Conservation (phyloP, 2,797 vertebrate species). For the Gymnothorax javanicus region DNA sequence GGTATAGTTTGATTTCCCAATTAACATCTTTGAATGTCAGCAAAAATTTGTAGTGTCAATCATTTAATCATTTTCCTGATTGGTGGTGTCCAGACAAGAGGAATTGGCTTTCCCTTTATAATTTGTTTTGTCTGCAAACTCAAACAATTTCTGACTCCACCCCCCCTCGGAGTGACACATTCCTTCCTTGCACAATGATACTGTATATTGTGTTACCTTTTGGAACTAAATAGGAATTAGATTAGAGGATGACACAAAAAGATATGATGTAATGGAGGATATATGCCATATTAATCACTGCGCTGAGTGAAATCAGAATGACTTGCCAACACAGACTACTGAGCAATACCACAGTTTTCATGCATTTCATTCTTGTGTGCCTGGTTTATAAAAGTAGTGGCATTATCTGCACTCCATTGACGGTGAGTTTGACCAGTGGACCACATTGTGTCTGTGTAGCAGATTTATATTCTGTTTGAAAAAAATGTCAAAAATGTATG, state of each 20-base stretch:
- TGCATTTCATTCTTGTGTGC: background rate
- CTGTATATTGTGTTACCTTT: background rate
- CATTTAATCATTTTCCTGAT: background rate
- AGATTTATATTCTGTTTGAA: background rate
- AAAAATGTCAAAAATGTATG: constrained; percentile 1
- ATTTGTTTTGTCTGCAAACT: background rate
- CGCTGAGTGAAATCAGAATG: background rate
- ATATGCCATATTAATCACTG: no score
- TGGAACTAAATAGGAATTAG: background rate
- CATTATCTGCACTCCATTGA: background rate
- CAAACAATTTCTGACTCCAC: background rate
- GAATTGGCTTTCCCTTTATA: background rate
- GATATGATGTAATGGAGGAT: no score
- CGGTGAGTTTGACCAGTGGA: background rate
- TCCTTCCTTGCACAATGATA: background rate
- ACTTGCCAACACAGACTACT: background rate
- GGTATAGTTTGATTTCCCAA: background rate
- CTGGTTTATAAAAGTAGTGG: background rate
- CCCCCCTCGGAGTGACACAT: background rate
- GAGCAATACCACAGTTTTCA: background rate
- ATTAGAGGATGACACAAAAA: no score
- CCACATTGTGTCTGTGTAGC: background rate
- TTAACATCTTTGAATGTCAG: background rate
- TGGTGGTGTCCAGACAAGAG: background rate
- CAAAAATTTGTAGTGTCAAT: background rate